Evolutionary conservation across 2,113 vertebrate species (phyloP).

Genomic region (Solea senegalensis): DNA sequence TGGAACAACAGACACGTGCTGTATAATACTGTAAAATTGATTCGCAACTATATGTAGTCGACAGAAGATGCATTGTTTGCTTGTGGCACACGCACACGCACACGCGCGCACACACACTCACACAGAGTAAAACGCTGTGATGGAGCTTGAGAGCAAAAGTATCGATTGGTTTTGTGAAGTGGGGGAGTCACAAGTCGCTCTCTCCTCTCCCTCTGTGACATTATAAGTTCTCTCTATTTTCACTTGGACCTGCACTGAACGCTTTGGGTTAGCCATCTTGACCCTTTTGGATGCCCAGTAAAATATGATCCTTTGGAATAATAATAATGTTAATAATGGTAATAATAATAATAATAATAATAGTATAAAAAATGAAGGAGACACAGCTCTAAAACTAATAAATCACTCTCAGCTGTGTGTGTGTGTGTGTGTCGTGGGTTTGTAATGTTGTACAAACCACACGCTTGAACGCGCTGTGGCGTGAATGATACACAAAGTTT

Average conservation of each 20-base stretch:
- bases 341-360: no score
- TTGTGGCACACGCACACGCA: slow-evolving; percentile 42
- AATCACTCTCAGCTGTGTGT: not conserved
- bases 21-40: slow-evolving; percentile 29
- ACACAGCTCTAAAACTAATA: not conserved
- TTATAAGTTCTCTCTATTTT: slow-evolving; percentile 47
- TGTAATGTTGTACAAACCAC: not conserved
- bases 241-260: slow-evolving; percentile 35
- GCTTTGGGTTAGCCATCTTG: slow-evolving; percentile 5
- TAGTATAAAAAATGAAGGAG: no score
- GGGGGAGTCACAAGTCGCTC: slow-evolving; percentile 24
- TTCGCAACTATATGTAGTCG: slow-evolving; percentile 23
- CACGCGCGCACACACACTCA: slow-evolving; percentile 25
- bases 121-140: slow-evolving; percentile 33
- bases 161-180: slow-evolving; percentile 63
- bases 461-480: not conserved
- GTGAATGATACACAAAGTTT: slow-evolving; percentile 27
- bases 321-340: not conserved
- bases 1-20: not conserved
- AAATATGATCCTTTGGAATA: slow-evolving; percentile 17
- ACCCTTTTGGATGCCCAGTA: slow-evolving; percentile 28
- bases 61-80: slow-evolving; percentile 51
- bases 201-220: slow-evolving; percentile 26
- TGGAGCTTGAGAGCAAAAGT: slow-evolving; percentile 44
- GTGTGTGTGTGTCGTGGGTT: not conserved